These are phyloP conservation scores for Todiramphus chloris DNA, from an alignment of 2,113 vertebrate genomes.

Conservation along the genomic window DNA sequence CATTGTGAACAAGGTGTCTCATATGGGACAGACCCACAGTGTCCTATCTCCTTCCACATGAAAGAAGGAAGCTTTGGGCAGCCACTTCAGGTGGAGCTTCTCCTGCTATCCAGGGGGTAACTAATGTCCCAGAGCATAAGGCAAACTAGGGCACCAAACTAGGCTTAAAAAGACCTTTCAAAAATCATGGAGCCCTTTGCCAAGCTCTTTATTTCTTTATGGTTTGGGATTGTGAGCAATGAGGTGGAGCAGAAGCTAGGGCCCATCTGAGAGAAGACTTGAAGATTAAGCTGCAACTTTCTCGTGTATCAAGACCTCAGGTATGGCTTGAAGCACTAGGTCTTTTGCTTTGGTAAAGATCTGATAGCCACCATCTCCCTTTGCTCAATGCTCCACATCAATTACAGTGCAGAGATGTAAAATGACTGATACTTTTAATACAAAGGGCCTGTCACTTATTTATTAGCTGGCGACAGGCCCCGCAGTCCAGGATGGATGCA, in stretches of 20 bases:
- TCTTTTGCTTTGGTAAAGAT: not conserved
- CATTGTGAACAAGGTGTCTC: not conserved
- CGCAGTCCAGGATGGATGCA: constrained; percentile 75
- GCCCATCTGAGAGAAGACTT: not conserved
- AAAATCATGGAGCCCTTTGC: not conserved
- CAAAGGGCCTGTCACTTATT: constrained; percentile 87
- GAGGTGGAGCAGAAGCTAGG: not conserved
- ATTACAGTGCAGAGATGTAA: constrained; percentile 69
- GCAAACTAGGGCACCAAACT: not conserved
- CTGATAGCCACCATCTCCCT: not conserved
- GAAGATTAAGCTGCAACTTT: not conserved
- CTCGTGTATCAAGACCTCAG: not conserved
- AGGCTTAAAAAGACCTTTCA: not conserved
- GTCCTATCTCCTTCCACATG: not conserved
- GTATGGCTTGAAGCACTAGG: not conserved
- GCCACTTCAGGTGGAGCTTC: not conserved
- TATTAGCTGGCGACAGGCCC: constrained; percentile 84
- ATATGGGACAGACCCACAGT: not conserved
- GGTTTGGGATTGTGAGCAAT: not conserved
- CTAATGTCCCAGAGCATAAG: not conserved
- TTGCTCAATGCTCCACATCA: constrained; percentile 23
- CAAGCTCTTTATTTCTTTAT: not conserved
- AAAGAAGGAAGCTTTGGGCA: not conserved
- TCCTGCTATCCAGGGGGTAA: not conserved
- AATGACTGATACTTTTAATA: constrained; percentile 86